Conservation (phyloP, 2,888 invertebrate genomes). For the Chrysomela aeneicollis region DNA sequence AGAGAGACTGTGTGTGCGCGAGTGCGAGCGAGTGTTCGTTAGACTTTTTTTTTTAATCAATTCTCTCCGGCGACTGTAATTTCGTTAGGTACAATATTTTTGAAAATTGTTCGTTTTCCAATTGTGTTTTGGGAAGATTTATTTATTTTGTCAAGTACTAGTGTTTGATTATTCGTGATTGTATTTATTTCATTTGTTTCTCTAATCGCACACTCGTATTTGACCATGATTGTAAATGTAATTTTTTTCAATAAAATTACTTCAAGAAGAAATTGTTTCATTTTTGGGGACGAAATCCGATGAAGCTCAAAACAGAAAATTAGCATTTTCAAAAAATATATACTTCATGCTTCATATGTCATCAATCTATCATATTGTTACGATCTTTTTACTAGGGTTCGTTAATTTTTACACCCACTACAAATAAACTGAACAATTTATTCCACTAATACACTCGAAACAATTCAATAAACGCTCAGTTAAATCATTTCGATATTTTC, state of each 20-base stretch:
- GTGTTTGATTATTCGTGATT: constrained; percentile 48
- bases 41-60: constrained; percentile 14
- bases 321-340: too few relatives aligned
- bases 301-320: too few relatives aligned
- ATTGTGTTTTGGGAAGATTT: constrained; percentile 46
- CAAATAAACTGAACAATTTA: too few relatives aligned
- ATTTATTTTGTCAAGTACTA: constrained; percentile 53
- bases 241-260: constrained; percentile 47
- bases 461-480: too few relatives aligned
- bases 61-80: constrained; percentile 19
- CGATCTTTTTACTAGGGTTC: too few relatives aligned
- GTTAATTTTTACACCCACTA: too few relatives aligned
- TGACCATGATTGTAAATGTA: constrained; percentile 46
- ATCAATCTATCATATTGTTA: too few relatives aligned
- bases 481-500: too few relatives aligned
- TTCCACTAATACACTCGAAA: too few relatives aligned
- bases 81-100: constrained; percentile 43
- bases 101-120: constrained; percentile 40
- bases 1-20: constrained; percentile 24
- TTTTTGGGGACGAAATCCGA: too few relatives aligned
- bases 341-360: too few relatives aligned
- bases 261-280: constrained; percentile 8
- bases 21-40: constrained; percentile 13
- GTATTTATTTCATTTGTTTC: constrained; percentile 41
- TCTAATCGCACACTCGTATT: constrained; percentile 54